These are phyloP conservation scores for Circaetus cinerascens DNA, from an alignment of 2,113 vertebrate species.

Conservation along the genomic window DNA sequence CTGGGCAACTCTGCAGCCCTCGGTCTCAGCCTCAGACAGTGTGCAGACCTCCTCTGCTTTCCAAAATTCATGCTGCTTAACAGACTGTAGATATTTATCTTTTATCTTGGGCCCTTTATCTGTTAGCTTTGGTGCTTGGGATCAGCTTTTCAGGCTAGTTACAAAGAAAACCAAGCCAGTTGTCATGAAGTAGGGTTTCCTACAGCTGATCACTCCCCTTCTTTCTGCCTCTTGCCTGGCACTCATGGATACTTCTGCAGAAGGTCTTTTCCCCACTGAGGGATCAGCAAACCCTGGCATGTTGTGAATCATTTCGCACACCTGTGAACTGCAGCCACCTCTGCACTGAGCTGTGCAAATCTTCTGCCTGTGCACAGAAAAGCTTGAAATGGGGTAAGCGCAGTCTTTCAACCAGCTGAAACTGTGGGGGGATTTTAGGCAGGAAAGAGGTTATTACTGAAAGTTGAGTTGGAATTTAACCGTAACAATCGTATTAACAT, in stretches of 20 bases:
- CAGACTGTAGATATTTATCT: background rate
- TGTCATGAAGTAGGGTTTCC: background rate
- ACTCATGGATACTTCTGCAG: background rate
- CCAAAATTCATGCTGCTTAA: background rate
- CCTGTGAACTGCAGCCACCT: background rate
- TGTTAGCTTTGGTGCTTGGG: background rate
- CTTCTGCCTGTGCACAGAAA: background rate
- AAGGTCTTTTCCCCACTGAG: fast-evolving
- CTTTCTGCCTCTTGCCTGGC: background rate
- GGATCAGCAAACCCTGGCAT: background rate
- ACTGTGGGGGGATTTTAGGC: background rate
- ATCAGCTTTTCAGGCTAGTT: background rate
- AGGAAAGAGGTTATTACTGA: background rate
- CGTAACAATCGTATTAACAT: background rate
- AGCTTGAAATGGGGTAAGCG: background rate
- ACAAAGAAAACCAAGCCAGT: background rate
- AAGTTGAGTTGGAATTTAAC: background rate
- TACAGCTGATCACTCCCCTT: background rate
- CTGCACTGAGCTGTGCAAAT: background rate
- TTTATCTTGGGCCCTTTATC: background rate
- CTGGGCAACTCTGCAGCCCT: background rate
- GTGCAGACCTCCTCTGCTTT: background rate
- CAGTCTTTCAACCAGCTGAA: background rate
- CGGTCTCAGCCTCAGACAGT: background rate
- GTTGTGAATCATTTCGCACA: background rate